phyloP scores from a whole-genome alignment of 2,888 invertebrate genomes.

The Drosophila affinis region DNA sequence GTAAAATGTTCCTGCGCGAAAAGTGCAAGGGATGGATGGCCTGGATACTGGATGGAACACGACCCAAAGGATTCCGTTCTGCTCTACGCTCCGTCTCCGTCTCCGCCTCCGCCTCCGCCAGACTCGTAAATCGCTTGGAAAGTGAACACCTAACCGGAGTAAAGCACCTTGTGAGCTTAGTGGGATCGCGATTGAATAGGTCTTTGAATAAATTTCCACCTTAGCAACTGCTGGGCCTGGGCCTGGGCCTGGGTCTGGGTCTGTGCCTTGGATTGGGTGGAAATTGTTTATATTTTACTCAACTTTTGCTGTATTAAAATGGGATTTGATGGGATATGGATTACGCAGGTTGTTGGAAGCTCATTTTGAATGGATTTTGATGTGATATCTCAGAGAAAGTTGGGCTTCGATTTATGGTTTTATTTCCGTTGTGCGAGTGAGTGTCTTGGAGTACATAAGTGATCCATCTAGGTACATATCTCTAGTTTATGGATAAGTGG shows the following conservation, averaged over 20 bases:
- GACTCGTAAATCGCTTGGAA: conserved; percentile 44
- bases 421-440: not conserved
- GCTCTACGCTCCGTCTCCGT: not conserved
- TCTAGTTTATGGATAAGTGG: no score
- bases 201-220: conserved; percentile 44
- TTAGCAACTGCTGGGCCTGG: conserved; percentile 23
- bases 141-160: conserved; percentile 8
- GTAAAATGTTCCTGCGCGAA: conserved; percentile 64
- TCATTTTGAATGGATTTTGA: conserved; percentile 30
- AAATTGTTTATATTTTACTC: conserved; percentile 44
- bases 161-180: conserved; percentile 41
- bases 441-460: no score
- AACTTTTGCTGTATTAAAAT: conserved; percentile 39
- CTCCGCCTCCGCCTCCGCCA: not conserved
- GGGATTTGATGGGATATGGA: conserved; percentile 42
- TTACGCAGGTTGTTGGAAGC: conserved; percentile 22
- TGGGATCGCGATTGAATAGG: conserved; percentile 44
- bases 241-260: not conserved
- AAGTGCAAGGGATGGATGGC: conserved; percentile 26
- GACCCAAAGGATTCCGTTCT: conserved; percentile 2
- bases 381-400: not conserved
- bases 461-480: no score
- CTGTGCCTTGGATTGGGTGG: conserved; percentile 2
- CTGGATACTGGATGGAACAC: conserved; percentile 21
- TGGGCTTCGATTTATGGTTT: not conserved